These are phyloP conservation scores for Coptodon bakossiorum DNA, from an alignment of 2,113 vertebrate species.

Conservation along the genomic window DNA sequence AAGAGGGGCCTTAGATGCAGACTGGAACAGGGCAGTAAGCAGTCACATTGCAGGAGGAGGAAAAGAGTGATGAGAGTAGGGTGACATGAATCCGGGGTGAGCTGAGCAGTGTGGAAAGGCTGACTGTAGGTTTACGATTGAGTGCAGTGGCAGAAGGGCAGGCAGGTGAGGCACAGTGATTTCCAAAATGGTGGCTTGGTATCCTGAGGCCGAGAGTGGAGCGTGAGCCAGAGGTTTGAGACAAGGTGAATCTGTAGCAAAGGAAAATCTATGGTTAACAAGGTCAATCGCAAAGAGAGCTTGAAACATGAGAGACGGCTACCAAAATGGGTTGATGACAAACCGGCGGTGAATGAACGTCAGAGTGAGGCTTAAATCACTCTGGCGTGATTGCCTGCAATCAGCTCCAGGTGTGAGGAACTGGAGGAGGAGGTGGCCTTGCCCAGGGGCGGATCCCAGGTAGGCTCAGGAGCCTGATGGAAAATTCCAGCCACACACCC, in stretches of 20 bases:
- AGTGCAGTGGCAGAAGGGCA: neutral
- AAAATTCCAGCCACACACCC: neutral
- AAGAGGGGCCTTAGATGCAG: neutral
- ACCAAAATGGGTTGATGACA: fast-evolving
- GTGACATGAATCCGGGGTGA: neutral
- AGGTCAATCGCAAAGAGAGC: neutral
- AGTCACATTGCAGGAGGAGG: neutral
- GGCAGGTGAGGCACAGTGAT: neutral
- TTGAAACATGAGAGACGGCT: fast-evolving
- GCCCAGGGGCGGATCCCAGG: neutral
- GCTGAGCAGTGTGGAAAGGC: neutral
- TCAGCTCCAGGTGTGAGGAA: neutral
- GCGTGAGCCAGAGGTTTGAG: neutral
- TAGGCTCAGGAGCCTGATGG: neutral
- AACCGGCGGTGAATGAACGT: fast-evolving
- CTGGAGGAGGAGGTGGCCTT: neutral
- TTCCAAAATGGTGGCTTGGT: neutral
- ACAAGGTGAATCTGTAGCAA: neutral
- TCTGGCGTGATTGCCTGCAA: neutral
- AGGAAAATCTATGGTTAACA: neutral
- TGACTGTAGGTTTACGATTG: neutral
- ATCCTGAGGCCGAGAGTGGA: neutral
- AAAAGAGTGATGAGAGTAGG: neutral
- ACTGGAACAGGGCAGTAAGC: neutral
- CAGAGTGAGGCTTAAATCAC: neutral